Base-by-base conservation (phyloP, 2,113 vertebrate species). In the Sitta europaea region DNA sequence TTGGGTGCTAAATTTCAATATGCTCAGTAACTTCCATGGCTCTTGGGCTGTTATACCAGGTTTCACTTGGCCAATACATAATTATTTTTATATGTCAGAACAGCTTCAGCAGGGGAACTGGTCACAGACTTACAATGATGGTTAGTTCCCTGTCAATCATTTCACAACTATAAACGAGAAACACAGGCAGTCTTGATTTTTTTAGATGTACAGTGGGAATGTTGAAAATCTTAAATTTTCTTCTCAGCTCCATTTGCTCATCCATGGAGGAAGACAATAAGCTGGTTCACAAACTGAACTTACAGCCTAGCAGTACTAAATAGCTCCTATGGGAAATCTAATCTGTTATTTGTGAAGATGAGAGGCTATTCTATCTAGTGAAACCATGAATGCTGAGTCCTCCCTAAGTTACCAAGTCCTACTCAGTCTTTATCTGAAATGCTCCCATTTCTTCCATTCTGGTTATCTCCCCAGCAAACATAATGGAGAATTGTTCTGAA, bases 51-150 rank as follows among this genome's bases (percentile, higher is more conserved):
- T 54, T 86, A 62, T 22, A 42, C 31, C 25, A 65, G 7, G n/a
- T 85, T 87, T 87, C 48, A 63, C 51, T 3, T 91, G 68, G 35
- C 68, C 76, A 85, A 40, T 48, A 62, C 11, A 6, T 35, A 55
- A 89, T 70, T 63, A 66, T 38, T 92, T 95, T 87, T 80, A 86
- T 50, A 54, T 17, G 36, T 68, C 65, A 94, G 55, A 81, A 86
- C 6, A 73, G 16, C 51, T 89, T 80, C 87, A 94, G 73, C 51
- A 59, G 65, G n/a, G 28, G 18, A 91, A 57, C 31, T 51, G 43
- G 75, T 84, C 59, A 74, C 59, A 84, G 80, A 29, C n/a, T 35
- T 76, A 57, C 1, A 47, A 28, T 17, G 62, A 47, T 19, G 23
- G 9, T 70, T 73, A 86, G 47, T 14, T 59, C 38, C 27, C 51